Evolutionary conservation across 1,140 invertebrate genomes (phyloP).

Genomic region (Hypothenemus hampei): DNA sequence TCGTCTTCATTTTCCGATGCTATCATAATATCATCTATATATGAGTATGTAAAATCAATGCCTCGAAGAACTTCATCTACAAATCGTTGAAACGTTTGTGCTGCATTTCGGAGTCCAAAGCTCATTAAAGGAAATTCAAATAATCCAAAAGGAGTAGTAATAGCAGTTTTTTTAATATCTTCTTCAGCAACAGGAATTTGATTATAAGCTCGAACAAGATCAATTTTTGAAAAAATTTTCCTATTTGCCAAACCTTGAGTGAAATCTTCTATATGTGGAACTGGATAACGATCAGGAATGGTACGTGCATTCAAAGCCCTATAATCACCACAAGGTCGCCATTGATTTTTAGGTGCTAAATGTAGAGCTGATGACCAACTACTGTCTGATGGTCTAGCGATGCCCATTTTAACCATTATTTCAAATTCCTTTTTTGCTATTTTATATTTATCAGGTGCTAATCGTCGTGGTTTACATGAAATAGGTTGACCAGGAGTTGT

Average conservation of each 20-base stretch:
- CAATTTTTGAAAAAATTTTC: constrained; percentile 46
- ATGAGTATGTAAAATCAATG: not conserved
- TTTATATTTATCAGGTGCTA: not conserved
- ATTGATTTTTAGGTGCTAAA: not conserved
- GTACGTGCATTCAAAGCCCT: not conserved
- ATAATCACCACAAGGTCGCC: constrained; percentile 1
- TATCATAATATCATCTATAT: not conserved
- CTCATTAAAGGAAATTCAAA: constrained; percentile 39
- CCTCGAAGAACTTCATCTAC: not conserved
- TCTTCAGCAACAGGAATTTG: constrained; percentile 38
- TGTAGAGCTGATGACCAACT: not conserved
- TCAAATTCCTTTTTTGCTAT: not conserved
- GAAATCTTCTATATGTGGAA: not conserved
- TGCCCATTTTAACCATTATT: not conserved
- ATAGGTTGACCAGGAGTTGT: not conserved
- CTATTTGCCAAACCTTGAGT: constrained; percentile 2
- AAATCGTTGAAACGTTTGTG: not conserved
- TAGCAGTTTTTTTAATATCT: constrained; percentile 40
- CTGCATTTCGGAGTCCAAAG: not conserved
- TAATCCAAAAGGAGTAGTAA: constrained; percentile 38
- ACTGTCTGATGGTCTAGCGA: not conserved
- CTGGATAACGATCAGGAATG: not conserved
- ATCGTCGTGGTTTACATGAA: not conserved
- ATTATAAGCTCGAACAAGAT: constrained; percentile 48
- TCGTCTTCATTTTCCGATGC: not conserved